Base-by-base conservation (phyloP, 1,140 invertebrate species). In the Glossosoma conforme region DNA sequence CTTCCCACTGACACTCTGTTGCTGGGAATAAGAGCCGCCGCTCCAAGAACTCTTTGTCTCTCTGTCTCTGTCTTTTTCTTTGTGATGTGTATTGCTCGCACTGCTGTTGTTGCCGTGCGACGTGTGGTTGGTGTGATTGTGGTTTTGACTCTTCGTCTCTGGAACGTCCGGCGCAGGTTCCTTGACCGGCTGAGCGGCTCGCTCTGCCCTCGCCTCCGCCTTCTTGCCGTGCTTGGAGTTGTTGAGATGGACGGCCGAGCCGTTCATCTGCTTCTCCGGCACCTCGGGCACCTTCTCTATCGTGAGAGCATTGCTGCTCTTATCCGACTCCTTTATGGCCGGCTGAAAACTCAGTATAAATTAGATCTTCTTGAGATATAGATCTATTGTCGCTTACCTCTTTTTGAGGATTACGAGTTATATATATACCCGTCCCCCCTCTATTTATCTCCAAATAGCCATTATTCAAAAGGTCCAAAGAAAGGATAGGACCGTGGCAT, bases 121-220 rank as follows among this genome's bases (percentile, higher is more conserved):
- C 43, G 35, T n/a, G 54, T 50, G 33, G 44, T 52, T n/a, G n/a
- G n/a, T n/a, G n/a, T n/a, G n/a, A n/a, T n/a, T 54, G 40, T 65
- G 60, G 11, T 63, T 64, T 37, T 60, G 59, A 37, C 49, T 59
- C 44, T 51, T 65, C 60, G 25, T 60, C 63, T 52, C 64, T 67
- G 41, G 40, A n/a, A n/a, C 51, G 19, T 40, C 53, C 18, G 60
- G 52, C n/a, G 45, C n/a, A n/a, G n/a, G 25, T 60, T 64, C 51
- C 64, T 67, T 38, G 40, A n/a, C n/a, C 51, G 19, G 37, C 53
- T 18, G 60, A 52, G n/a, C 42, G 66, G 64, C 54, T 65, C 59
- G 44, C 62, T 59, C 32, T 61, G 55, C 40, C 53, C 54, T 56
- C 25, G 32, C 47, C 47, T 44, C 51, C 42, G 51, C 33, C 46